Evolutionary conservation across 1,140 invertebrate genomes (phyloP).

Genomic region (Halesus radiatus): DNA sequence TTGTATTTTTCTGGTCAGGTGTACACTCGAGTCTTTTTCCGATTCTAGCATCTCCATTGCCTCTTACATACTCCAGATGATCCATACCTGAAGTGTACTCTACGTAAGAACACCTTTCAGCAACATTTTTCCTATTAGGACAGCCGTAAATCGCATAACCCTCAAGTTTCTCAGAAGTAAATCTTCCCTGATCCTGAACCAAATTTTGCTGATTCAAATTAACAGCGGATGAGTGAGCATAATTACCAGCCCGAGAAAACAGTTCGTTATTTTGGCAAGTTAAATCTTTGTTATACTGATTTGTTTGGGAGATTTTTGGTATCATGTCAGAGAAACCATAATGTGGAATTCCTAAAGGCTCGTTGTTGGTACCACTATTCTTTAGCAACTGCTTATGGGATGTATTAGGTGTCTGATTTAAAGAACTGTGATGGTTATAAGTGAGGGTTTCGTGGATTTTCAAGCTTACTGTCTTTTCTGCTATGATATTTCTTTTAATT

Average conservation of each 20-base stretch:
- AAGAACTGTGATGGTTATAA: neutral
- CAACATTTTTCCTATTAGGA: neutral
- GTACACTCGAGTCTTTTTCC: neutral
- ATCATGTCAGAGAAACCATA: neutral
- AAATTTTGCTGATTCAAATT: too few relatives aligned
- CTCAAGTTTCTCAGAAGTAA: too few relatives aligned
- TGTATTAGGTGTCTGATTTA: too few relatives aligned
- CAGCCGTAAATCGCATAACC: too few relatives aligned
- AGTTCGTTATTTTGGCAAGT: too few relatives aligned
- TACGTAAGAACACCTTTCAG: neutral
- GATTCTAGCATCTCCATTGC: neutral
- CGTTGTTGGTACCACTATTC: too few relatives aligned
- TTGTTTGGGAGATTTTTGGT: neutral
- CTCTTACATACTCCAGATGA: neutral
- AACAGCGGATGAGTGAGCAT: too few relatives aligned
- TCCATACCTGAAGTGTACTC: neutral
- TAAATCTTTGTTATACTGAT: too few relatives aligned
- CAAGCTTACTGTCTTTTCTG: conserved; percentile 28
- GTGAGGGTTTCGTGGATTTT: conserved; percentile 26
- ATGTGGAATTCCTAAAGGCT: too few relatives aligned
- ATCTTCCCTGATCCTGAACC: too few relatives aligned
- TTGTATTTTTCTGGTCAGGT: neutral
- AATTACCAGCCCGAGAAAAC: too few relatives aligned
- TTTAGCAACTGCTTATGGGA: too few relatives aligned
- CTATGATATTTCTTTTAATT: conserved; percentile 33